Evolutionary conservation across 2,888 invertebrate genomes (phyloP).

Genomic region (Cosmia pyralina): DNA sequence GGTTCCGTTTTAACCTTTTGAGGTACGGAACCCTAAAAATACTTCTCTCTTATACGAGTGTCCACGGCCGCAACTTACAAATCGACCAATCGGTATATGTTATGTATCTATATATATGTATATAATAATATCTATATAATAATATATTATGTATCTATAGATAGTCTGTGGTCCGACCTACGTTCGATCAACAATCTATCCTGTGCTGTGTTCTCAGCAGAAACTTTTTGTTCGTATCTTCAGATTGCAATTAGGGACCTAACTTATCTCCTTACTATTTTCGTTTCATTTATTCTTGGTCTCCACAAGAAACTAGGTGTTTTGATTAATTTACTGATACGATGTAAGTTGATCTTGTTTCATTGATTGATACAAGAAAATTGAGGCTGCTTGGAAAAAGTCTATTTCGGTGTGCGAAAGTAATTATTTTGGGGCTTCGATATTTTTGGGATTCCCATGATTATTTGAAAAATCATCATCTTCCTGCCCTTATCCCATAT

Average conservation of each 20-base stretch:
- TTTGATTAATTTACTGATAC: constrained; percentile 40
- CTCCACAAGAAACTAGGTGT: constrained; percentile 29
- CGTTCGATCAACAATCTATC: constrained; percentile 62
- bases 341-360: constrained; percentile 30
- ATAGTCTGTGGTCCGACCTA: constrained; percentile 30
- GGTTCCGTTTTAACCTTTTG: no score
- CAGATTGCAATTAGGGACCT: constrained; percentile 70
- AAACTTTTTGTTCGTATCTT: constrained; percentile 66
- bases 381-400: constrained; percentile 12
- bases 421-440: constrained; percentile 32
- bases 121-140: no score
- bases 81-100: no score
- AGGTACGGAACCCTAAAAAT: no score
- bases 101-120: no score
- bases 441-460: constrained; percentile 10
- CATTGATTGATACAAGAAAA: constrained; percentile 40
- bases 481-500: no score
- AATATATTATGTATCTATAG: no score
- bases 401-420: constrained; percentile 23
- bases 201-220: constrained; percentile 66
- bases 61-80: no score
- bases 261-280: constrained; percentile 60
- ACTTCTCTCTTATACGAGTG: no score
- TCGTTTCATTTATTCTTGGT: constrained; percentile 47
- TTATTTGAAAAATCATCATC: constrained; percentile 29